Evolutionary conservation across 2,888 invertebrate species (phyloP), one percentile per base, ranked within the genome.

Genomic region (Drosophila yooni): DNA sequence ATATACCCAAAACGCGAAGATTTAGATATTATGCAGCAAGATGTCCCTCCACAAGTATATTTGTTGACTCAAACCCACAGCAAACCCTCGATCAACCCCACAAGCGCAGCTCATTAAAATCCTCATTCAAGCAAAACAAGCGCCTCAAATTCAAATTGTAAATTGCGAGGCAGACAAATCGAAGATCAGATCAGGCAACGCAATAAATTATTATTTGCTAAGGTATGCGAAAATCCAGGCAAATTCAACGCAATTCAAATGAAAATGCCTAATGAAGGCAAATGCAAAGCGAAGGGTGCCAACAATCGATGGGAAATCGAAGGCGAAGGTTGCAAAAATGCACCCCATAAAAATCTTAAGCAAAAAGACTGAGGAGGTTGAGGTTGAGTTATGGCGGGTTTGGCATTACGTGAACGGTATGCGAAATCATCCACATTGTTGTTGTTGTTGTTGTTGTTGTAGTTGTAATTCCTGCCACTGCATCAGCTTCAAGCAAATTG

Each of bases 141-240:
- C 63, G 83, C 81, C 88, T 85, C 46, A 72, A 75, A 85, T 88
- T 88, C 70, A 83, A 85, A 90, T 86, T 74, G 68, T 36, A 78
- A 89, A 88, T 88, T 80, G 66, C 65, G 38, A 68, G 66, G 76
- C 71, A 71, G 36, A 57, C 58, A 66, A 75, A 81, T 54, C 36
- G 52, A 61, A 59, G 58, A 58, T 52, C 68, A 70, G 68, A 77
- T 72, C 62, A 64, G 63, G 59, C 54, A 81, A 74, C 88, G 89
- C 89, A 83, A 87, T 87, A 90, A 87, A 87, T 87, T 90, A 89
- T 87, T 84, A 46, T 46, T 52, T 56, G 52, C 67, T 50, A 84
- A 82, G 72, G 59, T 75, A 69, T 61, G 69, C 63, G 66, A 84
- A 90, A 86, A 71, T 38, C 50, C 34, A 56, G 43, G 59, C 61